Conservation (phyloP, 2,113 vertebrate species). For the Pteruthius melanotis region DNA sequence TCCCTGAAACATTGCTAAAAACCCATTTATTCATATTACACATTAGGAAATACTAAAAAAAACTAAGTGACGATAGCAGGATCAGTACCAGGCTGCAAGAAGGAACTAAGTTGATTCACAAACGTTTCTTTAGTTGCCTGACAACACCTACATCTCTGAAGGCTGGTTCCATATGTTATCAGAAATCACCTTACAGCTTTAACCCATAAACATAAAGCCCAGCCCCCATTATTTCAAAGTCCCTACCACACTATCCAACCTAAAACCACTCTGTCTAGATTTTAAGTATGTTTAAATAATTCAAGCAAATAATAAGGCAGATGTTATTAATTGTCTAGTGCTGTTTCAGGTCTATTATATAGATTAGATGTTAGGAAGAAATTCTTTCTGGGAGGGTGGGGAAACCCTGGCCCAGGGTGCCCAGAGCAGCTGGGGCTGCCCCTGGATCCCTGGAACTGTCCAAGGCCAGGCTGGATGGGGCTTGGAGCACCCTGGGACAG, state of each 20-base stretch:
- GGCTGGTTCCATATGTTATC: not conserved
- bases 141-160: not conserved
- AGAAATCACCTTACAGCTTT: not conserved
- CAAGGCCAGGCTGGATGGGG: not conserved
- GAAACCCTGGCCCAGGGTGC: not conserved
- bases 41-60: not conserved
- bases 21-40: not conserved
- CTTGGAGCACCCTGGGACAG: not conserved
- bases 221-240: not conserved
- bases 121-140: not conserved
- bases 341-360: not conserved
- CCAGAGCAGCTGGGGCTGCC: not conserved
- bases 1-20: not conserved
- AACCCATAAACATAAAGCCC: not conserved
- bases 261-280: not conserved
- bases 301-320: not conserved
- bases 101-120: not conserved
- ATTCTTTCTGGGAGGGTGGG: fast-evolving
- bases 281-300: not conserved
- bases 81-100: not conserved
- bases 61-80: not conserved
- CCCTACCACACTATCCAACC: not conserved
- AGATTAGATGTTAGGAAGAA: not conserved
- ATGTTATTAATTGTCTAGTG: not conserved
- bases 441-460: not conserved